Conservation (phyloP, 1,140 invertebrate genomes). For the Medauroidea extradentata region DNA sequence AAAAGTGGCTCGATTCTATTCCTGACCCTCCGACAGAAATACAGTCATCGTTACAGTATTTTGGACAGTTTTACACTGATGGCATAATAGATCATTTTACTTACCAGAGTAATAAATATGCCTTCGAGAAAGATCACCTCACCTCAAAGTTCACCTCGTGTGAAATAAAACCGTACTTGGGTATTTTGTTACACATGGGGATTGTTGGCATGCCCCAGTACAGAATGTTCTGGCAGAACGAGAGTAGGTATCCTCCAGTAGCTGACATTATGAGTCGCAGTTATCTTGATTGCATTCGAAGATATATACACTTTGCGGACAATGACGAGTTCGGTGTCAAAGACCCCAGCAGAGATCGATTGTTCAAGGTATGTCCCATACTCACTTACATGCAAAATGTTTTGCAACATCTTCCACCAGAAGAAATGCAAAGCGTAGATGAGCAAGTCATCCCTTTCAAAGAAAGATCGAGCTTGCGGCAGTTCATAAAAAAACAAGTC, state of each 20-base stretch:
- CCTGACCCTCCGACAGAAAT: background rate
- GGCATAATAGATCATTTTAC: background rate
- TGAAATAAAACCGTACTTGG: constrained; percentile 3
- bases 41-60: background rate
- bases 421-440: constrained; percentile 37
- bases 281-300: constrained; percentile 11
- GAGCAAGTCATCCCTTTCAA: constrained; percentile 35
- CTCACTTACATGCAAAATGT: constrained; percentile 16
- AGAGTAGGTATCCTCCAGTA: constrained; percentile 3
- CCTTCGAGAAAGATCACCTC: background rate
- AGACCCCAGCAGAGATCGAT: constrained; percentile 6
- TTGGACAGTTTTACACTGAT: background rate
- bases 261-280: constrained; percentile 11
- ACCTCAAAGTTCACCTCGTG: background rate
- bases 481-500: constrained; percentile 33
- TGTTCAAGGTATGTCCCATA: constrained; percentile 18
- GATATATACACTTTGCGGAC: constrained; percentile 17
- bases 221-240: background rate
- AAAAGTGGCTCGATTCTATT: background rate
- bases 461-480: constrained; percentile 22
- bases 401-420: constrained; percentile 27
- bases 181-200: background rate
- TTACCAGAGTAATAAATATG: background rate
- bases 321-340: constrained; percentile 3
- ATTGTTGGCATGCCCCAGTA: background rate